A percentile compares a stretch with the other conserved stretches of the same genome.
Conservation (phyloP, 2,888 invertebrate species). For the Dione juno region DNA sequence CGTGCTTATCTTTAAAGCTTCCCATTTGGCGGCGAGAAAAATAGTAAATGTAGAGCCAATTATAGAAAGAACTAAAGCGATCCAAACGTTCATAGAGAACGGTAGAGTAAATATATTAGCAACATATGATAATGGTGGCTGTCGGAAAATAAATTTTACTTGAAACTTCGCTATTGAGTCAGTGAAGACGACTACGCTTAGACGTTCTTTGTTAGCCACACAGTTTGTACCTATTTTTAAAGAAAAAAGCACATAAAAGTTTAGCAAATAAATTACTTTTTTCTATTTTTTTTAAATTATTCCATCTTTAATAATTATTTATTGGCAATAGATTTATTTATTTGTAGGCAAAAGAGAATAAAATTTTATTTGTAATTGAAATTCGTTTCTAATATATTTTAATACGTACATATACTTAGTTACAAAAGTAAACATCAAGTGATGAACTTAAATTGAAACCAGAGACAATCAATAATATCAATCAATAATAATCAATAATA, state of each 20-base stretch:
- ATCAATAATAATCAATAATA: no score
- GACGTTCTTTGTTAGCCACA: conserved; percentile 54
- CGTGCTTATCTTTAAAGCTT: conserved; percentile 50
- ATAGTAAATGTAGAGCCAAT: conserved; percentile 63
- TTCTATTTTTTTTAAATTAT: no score
- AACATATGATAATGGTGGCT: conserved; percentile 86
- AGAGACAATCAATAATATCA: no score
- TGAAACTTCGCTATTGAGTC: conserved; percentile 73
- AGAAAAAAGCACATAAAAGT: no score
- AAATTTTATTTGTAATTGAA: no score
- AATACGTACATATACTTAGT: neutral
- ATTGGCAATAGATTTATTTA: no score
- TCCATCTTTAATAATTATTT: no score
- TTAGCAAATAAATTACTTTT: no score
- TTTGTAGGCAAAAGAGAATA: no score
- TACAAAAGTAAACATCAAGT: no score
- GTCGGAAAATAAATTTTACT: conserved; percentile 84
- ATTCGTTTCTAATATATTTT: no score
- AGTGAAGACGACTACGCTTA: conserved; percentile 71
- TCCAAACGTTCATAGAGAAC: conserved; percentile 85
- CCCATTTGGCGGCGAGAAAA: conserved; percentile 68
- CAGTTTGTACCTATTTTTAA: conserved; percentile 66
- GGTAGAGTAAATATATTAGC: conserved; percentile 86
- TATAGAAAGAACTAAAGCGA: conserved; percentile 72
- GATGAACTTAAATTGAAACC: neutral